phyloP scores from a whole-genome alignment of 1,140 invertebrate species.

The Aphis gossypii region DNA sequence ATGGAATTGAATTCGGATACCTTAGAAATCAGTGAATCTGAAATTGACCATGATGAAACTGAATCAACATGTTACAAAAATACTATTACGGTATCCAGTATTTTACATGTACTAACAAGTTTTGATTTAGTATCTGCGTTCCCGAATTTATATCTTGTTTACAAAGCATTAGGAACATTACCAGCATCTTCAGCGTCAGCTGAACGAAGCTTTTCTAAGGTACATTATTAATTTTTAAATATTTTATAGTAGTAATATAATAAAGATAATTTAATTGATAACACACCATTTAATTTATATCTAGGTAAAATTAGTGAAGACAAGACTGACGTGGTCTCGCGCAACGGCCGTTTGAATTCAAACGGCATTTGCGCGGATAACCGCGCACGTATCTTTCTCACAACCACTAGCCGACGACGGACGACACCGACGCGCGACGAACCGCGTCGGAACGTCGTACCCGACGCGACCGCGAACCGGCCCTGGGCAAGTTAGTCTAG shows the following conservation, averaged over 20 bases:
- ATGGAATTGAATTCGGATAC: background rate
- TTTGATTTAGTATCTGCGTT: background rate
- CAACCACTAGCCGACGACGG: too few relatives aligned
- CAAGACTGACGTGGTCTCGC: background rate
- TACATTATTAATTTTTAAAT: background rate
- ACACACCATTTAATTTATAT: background rate
- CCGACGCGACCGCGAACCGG: too few relatives aligned
- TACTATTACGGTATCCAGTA: background rate
- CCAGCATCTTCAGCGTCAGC: constrained; percentile 8
- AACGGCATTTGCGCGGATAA: too few relatives aligned
- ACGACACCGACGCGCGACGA: too few relatives aligned
- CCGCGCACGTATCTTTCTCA: too few relatives aligned
- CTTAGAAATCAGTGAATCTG: background rate
- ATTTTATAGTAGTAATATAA: background rate
- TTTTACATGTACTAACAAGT: background rate
- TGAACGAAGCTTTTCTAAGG: background rate
- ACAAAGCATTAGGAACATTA: background rate
- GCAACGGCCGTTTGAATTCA: too few relatives aligned
- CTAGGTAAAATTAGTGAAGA: constrained; percentile 6
- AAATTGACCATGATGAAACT: background rate
- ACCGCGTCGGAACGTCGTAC: too few relatives aligned
- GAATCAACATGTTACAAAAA: background rate
- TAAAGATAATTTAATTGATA: background rate
- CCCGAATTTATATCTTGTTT: background rate
- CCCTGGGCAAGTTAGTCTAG: too few relatives aligned